These are phyloP conservation scores for Ellobius talpinus DNA, from an alignment of 2,113 vertebrate genomes.

Conservation along the genomic window DNA sequence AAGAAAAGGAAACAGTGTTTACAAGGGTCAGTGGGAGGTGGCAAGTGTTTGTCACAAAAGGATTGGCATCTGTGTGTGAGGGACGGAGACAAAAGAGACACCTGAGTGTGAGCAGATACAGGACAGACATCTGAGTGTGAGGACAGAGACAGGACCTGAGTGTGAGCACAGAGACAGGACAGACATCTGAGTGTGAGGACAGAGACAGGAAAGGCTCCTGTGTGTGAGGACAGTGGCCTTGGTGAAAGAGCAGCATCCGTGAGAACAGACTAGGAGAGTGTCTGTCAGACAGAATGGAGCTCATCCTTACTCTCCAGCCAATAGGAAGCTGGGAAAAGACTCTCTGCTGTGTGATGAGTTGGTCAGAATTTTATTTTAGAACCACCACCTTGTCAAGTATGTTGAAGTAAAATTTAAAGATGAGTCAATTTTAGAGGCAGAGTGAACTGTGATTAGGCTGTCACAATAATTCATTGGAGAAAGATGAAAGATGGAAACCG, in stretches of 20 bases:
- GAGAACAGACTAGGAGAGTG: neutral
- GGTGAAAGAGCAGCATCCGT: neutral
- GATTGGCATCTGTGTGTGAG: neutral
- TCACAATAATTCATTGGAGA: neutral
- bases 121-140: neutral
- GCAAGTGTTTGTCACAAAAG: neutral
- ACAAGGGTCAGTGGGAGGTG: neutral
- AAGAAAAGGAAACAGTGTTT: neutral
- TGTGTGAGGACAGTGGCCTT: neutral
- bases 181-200: neutral
- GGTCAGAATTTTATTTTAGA: constrained; percentile 12
- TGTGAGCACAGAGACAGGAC: neutral
- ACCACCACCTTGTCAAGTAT: neutral
- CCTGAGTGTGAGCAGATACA: neutral
- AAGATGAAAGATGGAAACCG: neutral
- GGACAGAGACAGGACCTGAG: neutral
- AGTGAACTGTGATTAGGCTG: neutral
- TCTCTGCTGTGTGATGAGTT: neutral
- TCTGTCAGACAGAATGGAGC: neutral
- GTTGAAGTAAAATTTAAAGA: neutral
- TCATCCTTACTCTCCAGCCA: neutral
- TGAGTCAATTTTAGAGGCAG: neutral
- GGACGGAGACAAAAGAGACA: neutral
- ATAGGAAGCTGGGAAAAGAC: neutral
- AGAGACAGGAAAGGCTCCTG: neutral